A percentile compares a stretch with the other conserved stretches of the same genome.
These are phyloP conservation scores for Tiliacea citrago DNA, from an alignment of 2,888 invertebrate genomes.

Conservation along the genomic window DNA sequence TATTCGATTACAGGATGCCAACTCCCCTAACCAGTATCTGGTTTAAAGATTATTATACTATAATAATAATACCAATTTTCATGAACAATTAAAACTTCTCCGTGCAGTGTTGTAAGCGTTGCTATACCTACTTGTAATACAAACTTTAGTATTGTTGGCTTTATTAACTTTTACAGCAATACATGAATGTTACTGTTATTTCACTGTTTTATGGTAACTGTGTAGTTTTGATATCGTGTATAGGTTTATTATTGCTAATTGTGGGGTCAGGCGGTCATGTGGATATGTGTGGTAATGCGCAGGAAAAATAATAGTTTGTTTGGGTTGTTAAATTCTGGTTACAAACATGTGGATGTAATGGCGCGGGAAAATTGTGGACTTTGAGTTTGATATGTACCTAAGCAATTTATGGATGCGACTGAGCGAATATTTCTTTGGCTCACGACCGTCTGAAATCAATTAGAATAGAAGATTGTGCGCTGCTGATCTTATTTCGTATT, in stretches of 20 bases:
- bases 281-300: slow-evolving; percentile 9
- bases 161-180: slow-evolving; percentile 47
- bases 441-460: too few relatives aligned
- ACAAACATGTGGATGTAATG: slow-evolving; percentile 15
- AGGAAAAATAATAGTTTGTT: slow-evolving; percentile 12
- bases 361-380: slow-evolving; percentile 3
- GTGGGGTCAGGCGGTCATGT: slow-evolving; percentile 8
- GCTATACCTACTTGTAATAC: slow-evolving; percentile 11
- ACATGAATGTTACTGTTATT: slow-evolving; percentile 29
- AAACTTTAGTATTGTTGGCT: slow-evolving; percentile 19
- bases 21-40: not conserved
- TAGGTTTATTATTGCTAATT: slow-evolving; percentile 26
- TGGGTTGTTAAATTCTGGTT: slow-evolving; percentile 19
- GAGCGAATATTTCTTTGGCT: not conserved
- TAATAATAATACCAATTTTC: slow-evolving; percentile 19
- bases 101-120: slow-evolving; percentile 1
- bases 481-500: not conserved
- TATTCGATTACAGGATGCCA: not conserved
- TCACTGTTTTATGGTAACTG: slow-evolving; percentile 25
- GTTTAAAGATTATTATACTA: slow-evolving; percentile 5
- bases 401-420: not conserved
- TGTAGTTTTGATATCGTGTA: slow-evolving; percentile 11
- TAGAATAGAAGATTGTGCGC: not conserved
- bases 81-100: slow-evolving; percentile 19
- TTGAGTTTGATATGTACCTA: not conserved